Base-by-base conservation (phyloP, 2,888 invertebrate genomes). In the Eugnorisma glareosa region DNA sequence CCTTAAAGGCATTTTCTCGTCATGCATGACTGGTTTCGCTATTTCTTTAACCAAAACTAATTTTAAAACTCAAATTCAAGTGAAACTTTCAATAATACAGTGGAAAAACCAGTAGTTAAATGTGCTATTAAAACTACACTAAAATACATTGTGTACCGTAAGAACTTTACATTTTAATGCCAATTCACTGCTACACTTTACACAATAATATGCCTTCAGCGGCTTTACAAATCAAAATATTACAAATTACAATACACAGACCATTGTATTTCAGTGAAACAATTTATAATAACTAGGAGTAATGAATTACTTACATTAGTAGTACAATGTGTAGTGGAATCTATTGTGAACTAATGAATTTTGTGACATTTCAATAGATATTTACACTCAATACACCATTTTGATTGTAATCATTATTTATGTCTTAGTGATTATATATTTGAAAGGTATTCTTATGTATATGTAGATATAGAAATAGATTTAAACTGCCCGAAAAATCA, bases 161-260 rank as follows among this genome's bases (percentile, higher is more conserved):
- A 73, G 35, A 71, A 74, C 37, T 37, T 59, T 71, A 54, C 63
- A 74, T 68, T 73, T 81, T 59, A 84, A 59, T 63, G 64, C 68
- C 37, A 81, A 82, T 75, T 81, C 35, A 84, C 54, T 73, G 40
- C 40, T 35, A 84, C 70, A 80, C 35, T 67, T 79, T 57, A 80
- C 70, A 80, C 63, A 68, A 68, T 81, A 85, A 69, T 75, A 82
- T 51, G 57, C 45, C 35, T 73, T 63, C 31, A 66, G 51, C 18
- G 59, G 77, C 72, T 78, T 84, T 84, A 70, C 51, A 78, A 75
- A 83, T 78, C 86, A 75, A 82, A 85, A 85, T 83, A 81, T 81
- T 66, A 72, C 51, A 82, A 69, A 61, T 61, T 61, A 61, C 35
- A 61, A 61, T 69, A 67, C 66, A 37, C 43, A 43, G 1, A 43